Evolutionary conservation across 2,888 invertebrate genomes (phyloP).

Genomic region (Agonopterix subpropinquella): DNA sequence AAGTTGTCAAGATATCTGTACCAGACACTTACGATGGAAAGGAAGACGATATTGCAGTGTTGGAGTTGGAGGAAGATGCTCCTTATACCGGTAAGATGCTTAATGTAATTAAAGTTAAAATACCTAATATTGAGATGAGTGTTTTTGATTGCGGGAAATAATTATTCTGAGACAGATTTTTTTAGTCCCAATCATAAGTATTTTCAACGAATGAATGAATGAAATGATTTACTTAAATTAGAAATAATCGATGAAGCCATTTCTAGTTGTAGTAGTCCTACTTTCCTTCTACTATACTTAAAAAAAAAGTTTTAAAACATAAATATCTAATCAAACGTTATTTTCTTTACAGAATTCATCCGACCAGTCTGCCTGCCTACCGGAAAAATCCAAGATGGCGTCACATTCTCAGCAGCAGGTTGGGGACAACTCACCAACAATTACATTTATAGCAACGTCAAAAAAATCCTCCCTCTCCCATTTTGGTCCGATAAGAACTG

Average conservation of each 20-base stretch:
- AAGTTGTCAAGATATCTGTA: conserved; percentile 25
- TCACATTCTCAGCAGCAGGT: conserved; percentile 32
- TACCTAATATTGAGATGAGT: too few species aligned
- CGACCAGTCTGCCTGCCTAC: conserved; percentile 44
- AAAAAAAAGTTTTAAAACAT: neutral
- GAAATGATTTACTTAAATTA: too few species aligned
- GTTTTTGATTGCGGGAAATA: too few species aligned
- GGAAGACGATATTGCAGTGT: conserved; percentile 34
- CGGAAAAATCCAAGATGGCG: conserved; percentile 13
- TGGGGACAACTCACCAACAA: conserved; percentile 34
- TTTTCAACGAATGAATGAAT: too few species aligned
- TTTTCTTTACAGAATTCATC: conserved; percentile 40
- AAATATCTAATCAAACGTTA: neutral
- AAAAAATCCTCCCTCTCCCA: conserved; percentile 39
- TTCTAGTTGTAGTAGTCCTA: too few species aligned
- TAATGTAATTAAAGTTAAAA: too few species aligned
- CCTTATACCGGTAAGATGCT: conserved; percentile 35
- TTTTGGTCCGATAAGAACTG: conserved; percentile 25
- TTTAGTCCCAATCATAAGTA: too few species aligned
- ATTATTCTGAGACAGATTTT: too few species aligned
- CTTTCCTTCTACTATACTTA: too few species aligned
- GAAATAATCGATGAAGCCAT: too few species aligned
- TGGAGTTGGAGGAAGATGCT: conserved; percentile 25
- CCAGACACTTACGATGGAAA: conserved; percentile 19
- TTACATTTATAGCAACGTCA: conserved; percentile 29